Percentiles rank a stretch among this genome's conserved stretches.
Conservation (phyloP, 1,140 invertebrate species). For the Ceratitis capitata region DNA sequence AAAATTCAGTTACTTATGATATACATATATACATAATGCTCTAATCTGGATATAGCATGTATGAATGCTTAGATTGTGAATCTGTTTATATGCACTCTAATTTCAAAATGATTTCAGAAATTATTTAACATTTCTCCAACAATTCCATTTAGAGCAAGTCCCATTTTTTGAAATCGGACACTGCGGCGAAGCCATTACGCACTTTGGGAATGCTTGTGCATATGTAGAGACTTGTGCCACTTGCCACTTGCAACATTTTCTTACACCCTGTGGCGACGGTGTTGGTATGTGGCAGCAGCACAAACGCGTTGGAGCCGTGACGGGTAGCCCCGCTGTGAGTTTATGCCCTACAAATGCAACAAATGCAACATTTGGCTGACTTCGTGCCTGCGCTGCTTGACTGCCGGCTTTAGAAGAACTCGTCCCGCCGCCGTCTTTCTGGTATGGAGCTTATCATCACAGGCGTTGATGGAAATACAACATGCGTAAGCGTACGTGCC, state of each 20-base stretch:
- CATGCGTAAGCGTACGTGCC: conserved; percentile 29
- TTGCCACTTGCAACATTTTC: neutral
- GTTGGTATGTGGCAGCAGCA: neutral
- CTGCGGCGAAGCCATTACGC: conserved; percentile 13
- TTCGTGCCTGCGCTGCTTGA: too few species aligned
- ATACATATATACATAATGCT: neutral
- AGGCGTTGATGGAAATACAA: conserved; percentile 31
- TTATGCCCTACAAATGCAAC: neutral
- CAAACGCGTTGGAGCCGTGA: neutral
- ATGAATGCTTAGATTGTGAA: too few species aligned
- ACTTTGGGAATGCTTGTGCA: neutral
- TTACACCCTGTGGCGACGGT: neutral
- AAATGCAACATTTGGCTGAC: neutral
- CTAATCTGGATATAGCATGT: neutral
- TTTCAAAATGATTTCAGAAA: neutral
- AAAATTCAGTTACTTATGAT: too few species aligned
- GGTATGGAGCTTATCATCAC: neutral
- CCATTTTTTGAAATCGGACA: conserved; percentile 22
- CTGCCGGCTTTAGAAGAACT: too few species aligned
- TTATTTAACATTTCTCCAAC: neutral
- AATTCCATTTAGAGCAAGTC: neutral
- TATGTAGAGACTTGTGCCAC: neutral
- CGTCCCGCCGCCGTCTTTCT: too few species aligned
- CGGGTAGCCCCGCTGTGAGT: neutral
- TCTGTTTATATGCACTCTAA: neutral